Conservation (phyloP, 2,113 vertebrate genomes). For the Python bivittatus region DNA sequence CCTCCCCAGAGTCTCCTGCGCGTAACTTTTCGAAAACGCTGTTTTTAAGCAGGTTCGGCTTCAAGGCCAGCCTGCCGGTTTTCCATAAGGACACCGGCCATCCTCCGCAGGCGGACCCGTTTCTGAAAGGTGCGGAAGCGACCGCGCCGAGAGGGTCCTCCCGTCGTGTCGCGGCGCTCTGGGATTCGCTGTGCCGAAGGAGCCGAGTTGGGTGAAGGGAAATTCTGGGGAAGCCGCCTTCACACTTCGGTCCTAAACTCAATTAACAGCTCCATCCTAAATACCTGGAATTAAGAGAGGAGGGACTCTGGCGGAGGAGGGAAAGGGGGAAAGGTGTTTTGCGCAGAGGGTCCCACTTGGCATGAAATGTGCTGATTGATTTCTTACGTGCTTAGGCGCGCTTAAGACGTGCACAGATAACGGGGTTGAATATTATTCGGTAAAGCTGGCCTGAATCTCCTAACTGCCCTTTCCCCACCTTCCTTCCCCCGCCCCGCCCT, state of each 20-base stretch:
- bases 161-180: background rate
- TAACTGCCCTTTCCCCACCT: background rate
- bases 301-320: background rate
- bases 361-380: background rate
- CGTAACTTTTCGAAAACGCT: background rate
- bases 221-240: background rate
- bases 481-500: background rate
- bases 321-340: background rate
- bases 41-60: background rate
- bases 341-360: no score
- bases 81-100: background rate
- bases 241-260: background rate
- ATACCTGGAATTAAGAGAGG: background rate
- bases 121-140: background rate
- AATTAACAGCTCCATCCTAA: background rate
- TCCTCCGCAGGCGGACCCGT: background rate
- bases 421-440: background rate
- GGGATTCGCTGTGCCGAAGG: background rate
- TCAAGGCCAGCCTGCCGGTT: background rate
- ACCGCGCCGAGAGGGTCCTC: background rate
- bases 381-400: background rate
- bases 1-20: background rate
- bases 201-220: background rate
- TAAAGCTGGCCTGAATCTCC: background rate
- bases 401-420: background rate